phyloP scores from a whole-genome alignment of 2,888 invertebrate species.

The Melipona bicolor region DNA sequence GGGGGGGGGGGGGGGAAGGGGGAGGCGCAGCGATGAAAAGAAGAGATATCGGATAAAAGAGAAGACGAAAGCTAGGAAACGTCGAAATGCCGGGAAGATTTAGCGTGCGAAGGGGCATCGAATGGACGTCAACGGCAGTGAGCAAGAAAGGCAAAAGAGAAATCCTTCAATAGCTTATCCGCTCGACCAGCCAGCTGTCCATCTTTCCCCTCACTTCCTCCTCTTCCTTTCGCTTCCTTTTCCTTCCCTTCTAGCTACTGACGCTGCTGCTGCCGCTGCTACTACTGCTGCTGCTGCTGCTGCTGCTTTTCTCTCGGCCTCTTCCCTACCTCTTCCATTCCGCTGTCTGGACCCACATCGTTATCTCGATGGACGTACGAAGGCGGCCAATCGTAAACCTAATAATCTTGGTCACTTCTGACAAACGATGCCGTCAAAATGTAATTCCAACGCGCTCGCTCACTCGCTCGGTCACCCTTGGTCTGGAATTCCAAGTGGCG shows the following conservation, averaged over 20 bases:
- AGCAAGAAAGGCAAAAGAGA: conserved; percentile 65
- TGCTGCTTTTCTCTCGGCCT: conserved; percentile 28
- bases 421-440: conserved; percentile 83
- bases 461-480: conserved; percentile 62
- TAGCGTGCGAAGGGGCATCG: conserved; percentile 63
- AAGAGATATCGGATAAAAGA: conserved; percentile 30
- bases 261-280: not conserved
- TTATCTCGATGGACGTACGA: conserved; percentile 74
- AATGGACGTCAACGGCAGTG: conserved; percentile 68
- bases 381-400: conserved; percentile 81
- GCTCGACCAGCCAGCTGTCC: conserved; percentile 70
- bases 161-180: conserved; percentile 76
- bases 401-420: conserved; percentile 82
- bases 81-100: conserved; percentile 56
- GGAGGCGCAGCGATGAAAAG: conserved; percentile 6
- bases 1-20: no score
- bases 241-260: not conserved
- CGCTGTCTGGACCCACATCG: conserved; percentile 53
- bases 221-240: conserved; percentile 35
- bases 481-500: conserved; percentile 77
- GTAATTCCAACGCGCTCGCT: conserved; percentile 75
- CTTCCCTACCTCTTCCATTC: conserved; percentile 26
- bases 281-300: conserved; percentile 17
- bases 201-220: conserved; percentile 21
- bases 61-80: conserved; percentile 32